These are phyloP conservation scores for Oryzias melastigma DNA, from an alignment of 2,113 vertebrate genomes.

Conservation along the genomic window DNA sequence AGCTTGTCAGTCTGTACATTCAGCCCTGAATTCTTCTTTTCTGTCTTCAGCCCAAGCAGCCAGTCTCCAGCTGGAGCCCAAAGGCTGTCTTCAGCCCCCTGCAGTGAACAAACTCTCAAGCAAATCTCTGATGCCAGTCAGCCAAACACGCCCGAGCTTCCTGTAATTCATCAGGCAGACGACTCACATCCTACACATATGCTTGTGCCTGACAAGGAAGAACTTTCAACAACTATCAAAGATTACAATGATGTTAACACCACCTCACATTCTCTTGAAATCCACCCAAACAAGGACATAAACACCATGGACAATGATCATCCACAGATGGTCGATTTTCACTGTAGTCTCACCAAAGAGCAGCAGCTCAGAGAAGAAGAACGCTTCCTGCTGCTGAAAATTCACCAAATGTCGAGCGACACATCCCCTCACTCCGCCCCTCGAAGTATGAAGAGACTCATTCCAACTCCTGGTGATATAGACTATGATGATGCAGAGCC, in stretches of 20 bases:
- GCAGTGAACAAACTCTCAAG: slow-evolving; percentile 13
- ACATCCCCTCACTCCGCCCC: slow-evolving; percentile 27
- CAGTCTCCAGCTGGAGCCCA: slow-evolving; percentile 16
- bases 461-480: slow-evolving; percentile 52
- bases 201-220: slow-evolving; percentile 42
- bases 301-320: background rate
- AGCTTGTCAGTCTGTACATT: background rate
- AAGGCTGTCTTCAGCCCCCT: slow-evolving; percentile 16
- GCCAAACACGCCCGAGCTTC: slow-evolving; percentile 15
- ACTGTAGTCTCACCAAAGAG: slow-evolving; percentile 12
- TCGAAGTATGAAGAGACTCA: slow-evolving; percentile 61
- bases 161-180: slow-evolving; percentile 2
- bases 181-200: background rate
- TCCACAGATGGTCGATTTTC: background rate
- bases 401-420: slow-evolving; percentile 57
- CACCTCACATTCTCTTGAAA: slow-evolving; percentile 7
- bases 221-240: background rate
- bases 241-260: slow-evolving; percentile 5
- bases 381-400: slow-evolving; percentile 63
- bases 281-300: background rate
- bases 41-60: slow-evolving; percentile 53
- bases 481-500: slow-evolving; percentile 25
- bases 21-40: slow-evolving; percentile 51
- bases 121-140: slow-evolving; percentile 18
- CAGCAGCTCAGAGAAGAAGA: slow-evolving; percentile 66